Conservation (phyloP, 2,113 vertebrate genomes). For the Edolisoma coerulescens region DNA sequence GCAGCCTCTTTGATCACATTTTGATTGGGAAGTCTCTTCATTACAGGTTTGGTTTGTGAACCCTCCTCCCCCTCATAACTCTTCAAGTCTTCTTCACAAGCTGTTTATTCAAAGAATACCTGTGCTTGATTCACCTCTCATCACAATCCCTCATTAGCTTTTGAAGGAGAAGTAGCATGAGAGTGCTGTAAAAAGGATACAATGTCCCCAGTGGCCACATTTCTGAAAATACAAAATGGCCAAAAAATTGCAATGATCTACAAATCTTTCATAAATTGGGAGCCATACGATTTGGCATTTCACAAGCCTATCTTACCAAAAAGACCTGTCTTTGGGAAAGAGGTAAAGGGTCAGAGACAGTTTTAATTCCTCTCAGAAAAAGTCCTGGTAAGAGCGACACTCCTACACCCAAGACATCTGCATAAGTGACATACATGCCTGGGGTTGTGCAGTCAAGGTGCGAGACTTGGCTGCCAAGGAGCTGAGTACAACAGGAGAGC, state of each 20-base stretch:
- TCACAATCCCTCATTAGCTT: background rate
- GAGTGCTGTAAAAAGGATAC: background rate
- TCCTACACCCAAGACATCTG: background rate
- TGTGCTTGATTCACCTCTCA: background rate
- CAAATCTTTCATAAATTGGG: background rate
- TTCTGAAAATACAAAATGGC: background rate
- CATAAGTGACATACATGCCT: background rate
- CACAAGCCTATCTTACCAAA: background rate
- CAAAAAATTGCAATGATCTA: background rate
- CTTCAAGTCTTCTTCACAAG: slow-evolving; percentile 3
- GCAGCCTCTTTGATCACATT: slow-evolving; percentile 47
- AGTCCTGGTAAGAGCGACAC: background rate
- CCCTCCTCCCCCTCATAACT: slow-evolving; percentile 19
- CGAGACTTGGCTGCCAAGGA: background rate
- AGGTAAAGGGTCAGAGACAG: background rate
- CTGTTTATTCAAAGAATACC: background rate
- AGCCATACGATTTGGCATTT: background rate
- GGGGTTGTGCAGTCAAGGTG: background rate
- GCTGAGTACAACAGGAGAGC: background rate
- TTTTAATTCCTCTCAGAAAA: background rate
- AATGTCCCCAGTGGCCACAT: accelerated
- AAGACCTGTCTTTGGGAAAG: background rate
- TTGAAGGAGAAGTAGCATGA: background rate
- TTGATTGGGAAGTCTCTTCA: slow-evolving; percentile 30
- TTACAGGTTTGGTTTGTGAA: background rate